Evolutionary conservation across 1,140 invertebrate species (phyloP), one percentile per base, ranked within the genome.

Genomic region (Diprion similis): DNA sequence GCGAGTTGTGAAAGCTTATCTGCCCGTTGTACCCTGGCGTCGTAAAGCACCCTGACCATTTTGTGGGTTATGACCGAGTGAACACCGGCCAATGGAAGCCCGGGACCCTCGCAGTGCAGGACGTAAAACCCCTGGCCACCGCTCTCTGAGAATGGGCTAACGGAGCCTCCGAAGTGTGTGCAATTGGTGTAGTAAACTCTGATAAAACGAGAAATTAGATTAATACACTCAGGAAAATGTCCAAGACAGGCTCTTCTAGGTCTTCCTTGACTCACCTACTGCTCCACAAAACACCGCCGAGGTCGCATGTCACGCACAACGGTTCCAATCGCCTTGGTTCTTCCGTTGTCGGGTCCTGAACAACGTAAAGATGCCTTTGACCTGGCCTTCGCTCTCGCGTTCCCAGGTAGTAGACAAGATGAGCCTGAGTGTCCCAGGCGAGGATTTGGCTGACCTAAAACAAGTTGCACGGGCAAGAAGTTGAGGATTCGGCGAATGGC

Each of bases 301-400:
- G 89, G 80, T 95, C 92, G 84, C 95, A 95, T 0, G 95, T 95
- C 74, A 97, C 91, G 84, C 96, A 97, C 65, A 92, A 87, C 0
- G 95, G 94, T 76, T 95, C 93, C 71, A 88, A 82, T 78, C 92
- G 91, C 78, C 91, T 90, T 15, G 92, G 92, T 77, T 94, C 91
- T 73, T 94, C 93, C 18, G 91, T 91, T 10, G 92, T 91, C 6
- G 90, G 90, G 75, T 92, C 91, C 59, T 88, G 86, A 3, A 95
- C 93, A 8, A 94, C 92, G 84, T 95, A 98, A 68, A 98, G 89
- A 84, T 98, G 96, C 72, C 93, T 91, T 84, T 97, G 94, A 7
- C 96, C 95, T 1, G 96, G 94, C 83, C 92, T 92, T 70, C 91
- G 91, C 72, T 95, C 93, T 80, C 93, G 92, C 66, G 94, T 95